Conservation (phyloP, 2,888 invertebrate genomes). For the Netelia melanura region DNA sequence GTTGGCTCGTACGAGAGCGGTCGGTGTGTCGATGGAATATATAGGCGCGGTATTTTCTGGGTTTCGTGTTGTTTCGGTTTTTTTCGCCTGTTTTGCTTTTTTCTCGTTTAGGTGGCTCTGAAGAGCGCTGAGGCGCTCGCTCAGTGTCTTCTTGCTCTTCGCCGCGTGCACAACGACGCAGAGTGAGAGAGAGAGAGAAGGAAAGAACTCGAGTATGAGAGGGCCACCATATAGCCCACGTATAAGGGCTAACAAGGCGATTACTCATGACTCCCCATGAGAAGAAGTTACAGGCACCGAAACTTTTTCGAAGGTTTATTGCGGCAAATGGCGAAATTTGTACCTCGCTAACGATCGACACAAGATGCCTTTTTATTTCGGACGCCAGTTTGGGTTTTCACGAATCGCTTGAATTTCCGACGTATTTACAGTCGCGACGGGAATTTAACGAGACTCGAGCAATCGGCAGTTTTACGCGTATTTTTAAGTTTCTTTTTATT, state of each 20-base stretch:
- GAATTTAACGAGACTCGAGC: no score
- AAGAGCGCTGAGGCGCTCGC: conserved; percentile 56
- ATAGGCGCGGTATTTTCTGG: conserved; percentile 78
- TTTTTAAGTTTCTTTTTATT: no score
- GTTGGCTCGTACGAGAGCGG: conserved; percentile 51
- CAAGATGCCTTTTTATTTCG: conserved; percentile 60
- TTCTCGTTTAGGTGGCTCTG: conserved; percentile 54
- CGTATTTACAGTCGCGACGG: no score
- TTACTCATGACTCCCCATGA: conserved; percentile 84
- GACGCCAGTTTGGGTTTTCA: no score
- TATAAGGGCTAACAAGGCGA: conserved; percentile 84
- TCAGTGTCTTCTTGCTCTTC: conserved; percentile 53
- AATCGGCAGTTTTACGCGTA: no score
- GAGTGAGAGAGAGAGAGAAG: conserved; percentile 6
- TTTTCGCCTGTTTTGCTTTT: conserved; percentile 46
- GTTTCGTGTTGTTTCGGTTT: conserved; percentile 69
- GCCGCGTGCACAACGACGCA: conserved; percentile 16
- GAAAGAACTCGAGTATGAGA: conserved; percentile 76
- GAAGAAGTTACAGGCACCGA: conserved; percentile 83
- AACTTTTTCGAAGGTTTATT: conserved; percentile 82
- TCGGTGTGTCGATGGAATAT: conserved; percentile 79
- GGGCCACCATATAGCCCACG: conserved; percentile 79
- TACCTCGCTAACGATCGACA: conserved; percentile 83
- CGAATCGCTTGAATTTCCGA: no score
- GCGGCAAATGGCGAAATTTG: conserved; percentile 85